Base-by-base conservation (phyloP, 2,113 vertebrate species). In the Ahaetulla prasina region DNA sequence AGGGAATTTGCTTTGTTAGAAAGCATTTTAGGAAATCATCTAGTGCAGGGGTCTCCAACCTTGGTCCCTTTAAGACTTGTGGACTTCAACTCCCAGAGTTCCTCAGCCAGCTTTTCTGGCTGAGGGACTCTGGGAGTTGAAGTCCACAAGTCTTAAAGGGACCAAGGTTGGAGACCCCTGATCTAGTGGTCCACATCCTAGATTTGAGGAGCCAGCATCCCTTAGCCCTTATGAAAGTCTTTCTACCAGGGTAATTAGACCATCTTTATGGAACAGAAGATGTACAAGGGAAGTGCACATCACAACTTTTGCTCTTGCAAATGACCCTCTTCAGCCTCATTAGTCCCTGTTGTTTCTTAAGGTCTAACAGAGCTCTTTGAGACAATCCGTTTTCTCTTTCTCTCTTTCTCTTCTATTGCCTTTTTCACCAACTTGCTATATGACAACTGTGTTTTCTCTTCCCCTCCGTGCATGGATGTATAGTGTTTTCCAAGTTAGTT, bases 401-500 rank as follows among this genome's bases (percentile, higher is more conserved):
- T 12, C 23, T 27, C 1, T 88, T 94, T 88, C 39, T 85, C 50
- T 93, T 91, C 47, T 85, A 88, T 52, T 92, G 89, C 63, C 89
- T 22, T 27, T 91, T 95, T 92, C 8, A 86, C 92, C 0, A 52
- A 91, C 47, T 93, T 43, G 43, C 85, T 45, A 43, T 0, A 0
- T n/a, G 88, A 89, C 27, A 0, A 0, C 57, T 45, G 5, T 90
- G 90, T 94, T 94, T 9, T 50, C 50, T 93, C 14, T n/a, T n/a
- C 11, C 60, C 43, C 35, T 16, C 63, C 20, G 25, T 35, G 30
- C 0, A 0, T 35, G 39, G 10, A 22, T 18, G 43, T 3, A 0
- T 60, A 85, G 87, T 88, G 25, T 96, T 92, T 94, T 87, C 92
- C 55, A 88, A 92, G 88, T 80, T 91, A 90, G 88, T 93, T 95